These are phyloP conservation scores for Anhinga anhinga DNA, from an alignment of 2,113 vertebrate genomes.

Conservation along the genomic window DNA sequence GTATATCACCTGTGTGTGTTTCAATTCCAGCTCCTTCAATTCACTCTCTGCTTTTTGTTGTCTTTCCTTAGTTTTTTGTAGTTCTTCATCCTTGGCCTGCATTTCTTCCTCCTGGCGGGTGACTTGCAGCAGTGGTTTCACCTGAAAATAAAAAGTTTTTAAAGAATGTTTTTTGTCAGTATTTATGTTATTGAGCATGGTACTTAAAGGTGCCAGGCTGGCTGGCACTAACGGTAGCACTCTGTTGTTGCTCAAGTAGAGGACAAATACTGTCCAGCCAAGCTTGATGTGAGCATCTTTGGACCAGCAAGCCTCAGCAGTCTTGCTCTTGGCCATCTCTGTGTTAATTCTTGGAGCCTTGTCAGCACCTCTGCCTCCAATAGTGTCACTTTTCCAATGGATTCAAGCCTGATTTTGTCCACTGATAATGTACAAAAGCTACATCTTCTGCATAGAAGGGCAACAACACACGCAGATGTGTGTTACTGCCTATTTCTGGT, in stretches of 20 bases:
- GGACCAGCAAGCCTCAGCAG: background rate
- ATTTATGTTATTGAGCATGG: background rate
- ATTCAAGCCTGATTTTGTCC: background rate
- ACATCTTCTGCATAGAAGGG: background rate
- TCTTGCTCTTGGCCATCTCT: background rate
- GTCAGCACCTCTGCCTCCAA: background rate
- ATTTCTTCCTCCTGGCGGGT: constrained; percentile 97
- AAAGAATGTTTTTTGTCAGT: background rate
- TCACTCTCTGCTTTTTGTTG: constrained; percentile 84
- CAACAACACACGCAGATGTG: background rate
- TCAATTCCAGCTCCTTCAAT: constrained; percentile 86
- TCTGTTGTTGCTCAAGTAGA: background rate
- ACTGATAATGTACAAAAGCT: background rate
- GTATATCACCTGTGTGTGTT: constrained; percentile 83
- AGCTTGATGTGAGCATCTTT: background rate
- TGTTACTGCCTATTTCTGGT: background rate
- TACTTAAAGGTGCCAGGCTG: background rate
- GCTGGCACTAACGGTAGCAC: too few species aligned
- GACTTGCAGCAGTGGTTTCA: constrained; percentile 95
- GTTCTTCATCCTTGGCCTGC: constrained; percentile 93
- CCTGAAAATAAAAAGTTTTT: constrained; percentile 67
- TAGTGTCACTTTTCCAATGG: background rate
- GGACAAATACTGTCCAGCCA: background rate
- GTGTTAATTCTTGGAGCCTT: background rate
- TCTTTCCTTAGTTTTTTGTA: constrained; percentile 82